A percentile compares a stretch with the other conserved stretches of the same genome.
Conservation (phyloP, 2,888 invertebrate species). For the Drosophila kanekoi region DNA sequence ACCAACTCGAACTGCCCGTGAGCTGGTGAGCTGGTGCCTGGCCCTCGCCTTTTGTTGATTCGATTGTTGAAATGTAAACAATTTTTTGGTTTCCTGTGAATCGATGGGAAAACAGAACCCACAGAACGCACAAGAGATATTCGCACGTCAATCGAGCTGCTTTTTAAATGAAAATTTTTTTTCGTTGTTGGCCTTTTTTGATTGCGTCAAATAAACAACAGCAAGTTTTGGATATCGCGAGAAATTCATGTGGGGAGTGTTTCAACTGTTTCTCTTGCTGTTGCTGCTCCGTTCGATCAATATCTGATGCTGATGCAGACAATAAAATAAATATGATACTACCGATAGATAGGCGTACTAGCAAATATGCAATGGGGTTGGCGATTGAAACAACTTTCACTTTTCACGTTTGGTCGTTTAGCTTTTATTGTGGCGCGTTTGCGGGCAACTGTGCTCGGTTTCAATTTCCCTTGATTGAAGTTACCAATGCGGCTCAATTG, state of each 20-base stretch:
- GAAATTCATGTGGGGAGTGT: slow-evolving; percentile 29
- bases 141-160: slow-evolving; percentile 70
- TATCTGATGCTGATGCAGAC: slow-evolving; percentile 17
- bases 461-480: slow-evolving; percentile 79
- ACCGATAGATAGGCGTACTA: slow-evolving; percentile 46
- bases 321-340: slow-evolving; percentile 39
- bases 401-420: slow-evolving; percentile 55
- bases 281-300: slow-evolving; percentile 21
- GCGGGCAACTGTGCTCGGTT: slow-evolving; percentile 46
- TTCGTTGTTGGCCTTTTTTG: slow-evolving; percentile 11
- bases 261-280: slow-evolving; percentile 28
- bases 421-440: slow-evolving; percentile 32
- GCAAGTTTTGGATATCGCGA: slow-evolving; percentile 16
- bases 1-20: slow-evolving; percentile 31
- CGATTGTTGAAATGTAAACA: slow-evolving; percentile 59
- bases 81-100: slow-evolving; percentile 56
- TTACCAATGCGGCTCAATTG: slow-evolving; percentile 40
- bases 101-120: slow-evolving; percentile 18
- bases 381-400: slow-evolving; percentile 37
- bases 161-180: slow-evolving; percentile 73
- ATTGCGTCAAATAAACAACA: slow-evolving; percentile 60
- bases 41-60: slow-evolving; percentile 50
- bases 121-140: slow-evolving; percentile 20
- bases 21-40: slow-evolving; percentile 24
- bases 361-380: slow-evolving; percentile 23